Evolutionary conservation across 2,113 vertebrate genomes (phyloP).

Genomic region (Hiodon alosoides): DNA sequence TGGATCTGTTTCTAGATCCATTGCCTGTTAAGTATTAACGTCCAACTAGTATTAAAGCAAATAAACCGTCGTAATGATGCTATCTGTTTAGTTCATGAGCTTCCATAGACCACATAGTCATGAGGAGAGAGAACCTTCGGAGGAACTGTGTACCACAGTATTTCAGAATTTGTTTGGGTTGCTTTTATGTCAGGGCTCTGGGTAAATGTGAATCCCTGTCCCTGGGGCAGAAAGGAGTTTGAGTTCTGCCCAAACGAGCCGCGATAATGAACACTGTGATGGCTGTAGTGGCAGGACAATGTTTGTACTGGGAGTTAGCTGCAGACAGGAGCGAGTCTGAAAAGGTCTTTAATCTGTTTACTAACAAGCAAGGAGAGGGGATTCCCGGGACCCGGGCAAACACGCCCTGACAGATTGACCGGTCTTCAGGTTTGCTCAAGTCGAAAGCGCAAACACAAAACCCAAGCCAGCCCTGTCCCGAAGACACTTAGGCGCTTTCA

Average conservation of each 20-base stretch:
- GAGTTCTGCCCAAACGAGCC: not conserved
- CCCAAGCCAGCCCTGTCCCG: constrained; percentile 33
- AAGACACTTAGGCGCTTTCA: constrained; percentile 23
- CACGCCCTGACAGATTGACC: constrained; percentile 59
- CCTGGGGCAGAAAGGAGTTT: no score
- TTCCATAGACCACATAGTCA: no score
- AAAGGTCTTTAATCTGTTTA: constrained; percentile 53
- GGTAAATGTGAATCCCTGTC: no score
- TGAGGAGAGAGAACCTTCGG: no score
- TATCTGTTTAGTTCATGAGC: no score
- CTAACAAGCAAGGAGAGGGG: constrained; percentile 50
- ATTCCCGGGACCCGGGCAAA: constrained; percentile 43
- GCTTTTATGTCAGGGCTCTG: no score
- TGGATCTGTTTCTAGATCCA: no score
- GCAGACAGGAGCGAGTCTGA: constrained; percentile 31
- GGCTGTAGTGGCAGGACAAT: not conserved
- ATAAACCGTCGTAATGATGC: no score
- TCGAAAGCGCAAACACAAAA: constrained; percentile 49
- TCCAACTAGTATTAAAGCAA: no score
- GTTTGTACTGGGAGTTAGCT: constrained; percentile 1
- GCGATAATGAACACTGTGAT: not conserved
- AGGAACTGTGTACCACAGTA: no score
- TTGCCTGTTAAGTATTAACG: no score
- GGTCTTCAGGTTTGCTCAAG: constrained; percentile 52
- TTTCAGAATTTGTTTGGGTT: no score